These are phyloP conservation scores for Porites divaricata DNA, from an alignment of 92 coral and sea anemone genomes.

Conservation along the genomic window DNA sequence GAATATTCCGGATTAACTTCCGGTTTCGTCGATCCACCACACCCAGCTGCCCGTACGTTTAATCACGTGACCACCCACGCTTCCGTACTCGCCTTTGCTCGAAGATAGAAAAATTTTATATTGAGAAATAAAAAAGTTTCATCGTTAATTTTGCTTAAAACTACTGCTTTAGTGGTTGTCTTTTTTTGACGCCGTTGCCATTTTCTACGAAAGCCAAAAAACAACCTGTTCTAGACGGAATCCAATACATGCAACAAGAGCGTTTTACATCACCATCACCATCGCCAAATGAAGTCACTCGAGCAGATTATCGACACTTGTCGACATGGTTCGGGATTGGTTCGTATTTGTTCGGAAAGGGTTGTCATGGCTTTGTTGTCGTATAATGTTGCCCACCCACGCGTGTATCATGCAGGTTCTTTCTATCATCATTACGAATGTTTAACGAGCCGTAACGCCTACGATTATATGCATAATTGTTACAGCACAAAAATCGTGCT, in stretches of 20 bases:
- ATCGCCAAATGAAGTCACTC: slow-evolving; percentile 36
- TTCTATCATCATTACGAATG: slow-evolving; percentile 57
- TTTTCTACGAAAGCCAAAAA: slow-evolving; percentile 1
- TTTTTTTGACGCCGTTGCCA: not conserved
- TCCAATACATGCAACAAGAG: slow-evolving; percentile 31
- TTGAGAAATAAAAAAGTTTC: slow-evolving; percentile 18
- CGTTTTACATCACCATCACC: slow-evolving; percentile 42
- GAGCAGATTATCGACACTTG: slow-evolving; percentile 29
- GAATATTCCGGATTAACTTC: slow-evolving; percentile 28
- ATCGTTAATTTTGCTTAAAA: not conserved
- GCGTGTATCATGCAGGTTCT: slow-evolving; percentile 41
- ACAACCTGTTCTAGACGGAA: slow-evolving; percentile 45
- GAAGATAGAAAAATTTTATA: slow-evolving; percentile 7
- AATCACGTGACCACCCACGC: slow-evolving; percentile 55
- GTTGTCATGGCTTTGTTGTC: slow-evolving; percentile 59
- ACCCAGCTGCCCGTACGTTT: slow-evolving; percentile 13
- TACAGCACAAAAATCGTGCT: slow-evolving; percentile 55
- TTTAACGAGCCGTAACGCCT: slow-evolving; percentile 78
- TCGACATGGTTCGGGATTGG: slow-evolving; percentile 65
- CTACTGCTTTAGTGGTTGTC: not conserved
- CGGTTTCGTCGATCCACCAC: slow-evolving; percentile 27
- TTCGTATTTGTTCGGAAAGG: slow-evolving; percentile 71
- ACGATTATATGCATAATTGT: slow-evolving; percentile 78
- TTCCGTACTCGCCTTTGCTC: slow-evolving; percentile 45
- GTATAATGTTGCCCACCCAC: slow-evolving; percentile 48